Conservation (phyloP, 2,113 vertebrate genomes). For the Anhinga anhinga region DNA sequence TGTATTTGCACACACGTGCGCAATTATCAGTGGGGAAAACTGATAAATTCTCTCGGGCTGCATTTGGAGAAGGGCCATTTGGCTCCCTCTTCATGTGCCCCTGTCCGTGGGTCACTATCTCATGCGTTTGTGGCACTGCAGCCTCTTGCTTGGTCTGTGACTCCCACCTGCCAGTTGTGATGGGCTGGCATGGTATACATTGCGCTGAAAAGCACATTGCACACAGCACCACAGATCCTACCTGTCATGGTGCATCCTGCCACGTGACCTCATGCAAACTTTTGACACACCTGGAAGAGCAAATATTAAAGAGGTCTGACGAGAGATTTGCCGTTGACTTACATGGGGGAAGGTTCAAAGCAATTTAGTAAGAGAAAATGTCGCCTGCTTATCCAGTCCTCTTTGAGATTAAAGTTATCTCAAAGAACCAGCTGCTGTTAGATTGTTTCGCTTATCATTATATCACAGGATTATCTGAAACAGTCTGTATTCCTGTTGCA, state of each 20-base stretch:
- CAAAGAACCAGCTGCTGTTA: slow-evolving; percentile 3
- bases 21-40: neutral
- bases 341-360: neutral
- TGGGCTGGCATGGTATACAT: neutral
- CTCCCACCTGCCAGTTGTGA: neutral
- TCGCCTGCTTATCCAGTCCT: neutral
- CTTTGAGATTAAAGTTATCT: slow-evolving; percentile 34
- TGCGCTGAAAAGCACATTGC: neutral
- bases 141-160: neutral
- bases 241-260: neutral
- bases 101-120: neutral
- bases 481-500: neutral
- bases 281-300: neutral
- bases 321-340: neutral
- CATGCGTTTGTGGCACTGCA: neutral
- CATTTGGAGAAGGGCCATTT: rapidly evolving
- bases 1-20: neutral
- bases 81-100: neutral
- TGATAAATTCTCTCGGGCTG: neutral
- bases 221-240: neutral
- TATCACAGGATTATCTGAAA: neutral
- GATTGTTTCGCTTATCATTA: neutral
- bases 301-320: neutral
- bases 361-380: neutral
- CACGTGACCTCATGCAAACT: neutral